phyloP scores from a whole-genome alignment of 30 jellyfish, hydroid and myxozoan species.

The Aurelia coerulea region DNA sequence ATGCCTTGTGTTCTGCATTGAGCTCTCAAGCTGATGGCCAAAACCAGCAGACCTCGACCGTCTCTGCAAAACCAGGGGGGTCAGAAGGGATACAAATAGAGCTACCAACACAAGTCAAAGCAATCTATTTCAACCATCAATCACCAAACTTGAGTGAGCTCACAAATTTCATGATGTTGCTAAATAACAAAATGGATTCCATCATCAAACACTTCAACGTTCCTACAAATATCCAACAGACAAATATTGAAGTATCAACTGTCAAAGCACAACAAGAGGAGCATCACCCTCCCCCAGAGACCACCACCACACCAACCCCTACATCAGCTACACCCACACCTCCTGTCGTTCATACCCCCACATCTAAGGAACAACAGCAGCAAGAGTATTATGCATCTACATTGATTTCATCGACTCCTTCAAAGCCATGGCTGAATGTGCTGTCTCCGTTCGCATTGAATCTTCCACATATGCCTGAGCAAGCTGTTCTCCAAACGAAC shows the following conservation, averaged over 20 bases:
- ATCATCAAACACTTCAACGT: constrained; percentile 89
- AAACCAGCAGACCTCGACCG: constrained; percentile 68
- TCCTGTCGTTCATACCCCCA: constrained; percentile 67
- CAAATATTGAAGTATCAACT: constrained; percentile 42
- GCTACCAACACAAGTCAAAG: constrained; percentile 84
- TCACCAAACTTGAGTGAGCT: constrained; percentile 70
- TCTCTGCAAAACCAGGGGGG: constrained; percentile 78
- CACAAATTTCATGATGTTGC: constrained; percentile 63
- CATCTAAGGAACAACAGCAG: constrained; percentile 94
- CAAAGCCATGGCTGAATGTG: constrained; percentile 67
- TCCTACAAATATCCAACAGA: constrained; percentile 72
- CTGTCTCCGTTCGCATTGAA: constrained; percentile 62
- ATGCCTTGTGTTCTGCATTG: constrained; percentile 77
- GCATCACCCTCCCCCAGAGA: constrained; percentile 44
- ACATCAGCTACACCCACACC: constrained; percentile 55
- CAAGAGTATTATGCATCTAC: constrained; percentile 96
- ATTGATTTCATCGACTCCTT: constrained; percentile 60
- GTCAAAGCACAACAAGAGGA: constrained; percentile 47
- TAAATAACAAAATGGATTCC: constrained; percentile 86
- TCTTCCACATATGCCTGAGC: constrained; percentile 63
- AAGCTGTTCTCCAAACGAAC: constrained; percentile 45
- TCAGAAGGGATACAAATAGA: constrained; percentile 89
- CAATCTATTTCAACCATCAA: constrained; percentile 82
- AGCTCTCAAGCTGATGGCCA: constrained; percentile 77
- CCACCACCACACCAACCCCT: constrained; percentile 54